These are phyloP conservation scores for Rhinopithecus roxellana DNA, from an alignment of 2,113 vertebrate genomes.

Conservation along the genomic window DNA sequence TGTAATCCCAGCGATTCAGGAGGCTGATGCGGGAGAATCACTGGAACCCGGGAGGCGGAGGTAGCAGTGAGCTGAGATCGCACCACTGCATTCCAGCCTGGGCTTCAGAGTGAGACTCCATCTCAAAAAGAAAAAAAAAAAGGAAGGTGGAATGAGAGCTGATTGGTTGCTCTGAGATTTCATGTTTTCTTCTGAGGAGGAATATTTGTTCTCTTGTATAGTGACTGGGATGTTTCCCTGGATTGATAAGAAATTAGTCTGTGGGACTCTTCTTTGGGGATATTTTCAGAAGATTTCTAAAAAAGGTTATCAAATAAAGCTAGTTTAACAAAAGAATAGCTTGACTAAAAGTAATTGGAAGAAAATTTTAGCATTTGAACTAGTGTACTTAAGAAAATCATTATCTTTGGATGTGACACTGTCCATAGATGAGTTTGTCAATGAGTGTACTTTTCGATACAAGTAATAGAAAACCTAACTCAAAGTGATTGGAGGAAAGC, in stretches of 20 bases:
- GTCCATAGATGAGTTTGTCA: neutral
- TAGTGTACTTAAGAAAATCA: neutral
- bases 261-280: neutral
- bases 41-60: too few relatives aligned
- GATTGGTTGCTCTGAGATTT: neutral
- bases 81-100: too few relatives aligned
- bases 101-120: too few relatives aligned
- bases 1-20: too few relatives aligned
- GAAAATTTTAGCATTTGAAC: neutral
- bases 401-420: neutral
- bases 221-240: neutral
- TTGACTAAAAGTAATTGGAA: neutral
- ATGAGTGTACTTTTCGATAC: neutral
- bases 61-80: too few relatives aligned
- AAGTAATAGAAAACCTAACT: neutral
- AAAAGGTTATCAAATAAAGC: neutral
- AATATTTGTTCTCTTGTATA: neutral
- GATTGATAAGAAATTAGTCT: neutral
- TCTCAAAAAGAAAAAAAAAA: too few relatives aligned
- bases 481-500: neutral
- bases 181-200: neutral
- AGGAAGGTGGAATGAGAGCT: neutral
- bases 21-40: too few relatives aligned
- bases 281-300: constrained; percentile 13
- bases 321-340: neutral